These are phyloP conservation scores for Phalloptychus januarius DNA, from an alignment of 2,797 vertebrate species.

Conservation along the genomic window DNA sequence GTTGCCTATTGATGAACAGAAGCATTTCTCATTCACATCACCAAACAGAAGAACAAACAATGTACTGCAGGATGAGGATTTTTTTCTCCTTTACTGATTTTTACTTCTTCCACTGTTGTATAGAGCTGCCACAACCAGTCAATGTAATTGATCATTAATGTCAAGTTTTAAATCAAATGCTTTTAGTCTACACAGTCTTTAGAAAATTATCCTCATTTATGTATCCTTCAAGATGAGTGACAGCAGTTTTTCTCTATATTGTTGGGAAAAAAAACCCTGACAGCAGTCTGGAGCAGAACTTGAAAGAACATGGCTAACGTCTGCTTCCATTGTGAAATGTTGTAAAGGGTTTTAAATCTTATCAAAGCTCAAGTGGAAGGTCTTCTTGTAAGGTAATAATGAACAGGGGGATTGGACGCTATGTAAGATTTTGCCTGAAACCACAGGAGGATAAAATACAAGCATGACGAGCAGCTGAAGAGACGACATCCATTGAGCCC, in stretches of 20 bases:
- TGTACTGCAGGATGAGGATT: not conserved
- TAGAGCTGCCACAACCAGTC: not conserved
- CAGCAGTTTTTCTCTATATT: not conserved
- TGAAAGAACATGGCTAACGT: not conserved
- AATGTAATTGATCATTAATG: not conserved
- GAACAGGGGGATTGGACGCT: not conserved
- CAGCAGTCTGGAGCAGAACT: not conserved
- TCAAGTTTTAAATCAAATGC: not conserved
- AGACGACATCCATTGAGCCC: not conserved
- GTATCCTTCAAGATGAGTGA: not conserved
- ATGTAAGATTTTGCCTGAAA: not conserved
- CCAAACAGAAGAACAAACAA: not conserved
- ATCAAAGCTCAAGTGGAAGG: not conserved
- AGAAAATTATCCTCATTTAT: not conserved
- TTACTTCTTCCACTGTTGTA: not conserved
- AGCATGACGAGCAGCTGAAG: not conserved
- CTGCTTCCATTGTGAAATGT: not conserved
- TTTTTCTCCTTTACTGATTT: not conserved
- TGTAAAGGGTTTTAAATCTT: not conserved
- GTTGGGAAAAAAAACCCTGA: not conserved
- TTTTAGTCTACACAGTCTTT: not conserved
- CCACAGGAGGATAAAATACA: not conserved
- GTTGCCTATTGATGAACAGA: not conserved
- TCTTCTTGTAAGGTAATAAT: not conserved
- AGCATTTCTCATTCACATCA: not conserved